Evolutionary conservation across 2,888 invertebrate genomes (phyloP).

Genomic region (Drosophila prostipennis): DNA sequence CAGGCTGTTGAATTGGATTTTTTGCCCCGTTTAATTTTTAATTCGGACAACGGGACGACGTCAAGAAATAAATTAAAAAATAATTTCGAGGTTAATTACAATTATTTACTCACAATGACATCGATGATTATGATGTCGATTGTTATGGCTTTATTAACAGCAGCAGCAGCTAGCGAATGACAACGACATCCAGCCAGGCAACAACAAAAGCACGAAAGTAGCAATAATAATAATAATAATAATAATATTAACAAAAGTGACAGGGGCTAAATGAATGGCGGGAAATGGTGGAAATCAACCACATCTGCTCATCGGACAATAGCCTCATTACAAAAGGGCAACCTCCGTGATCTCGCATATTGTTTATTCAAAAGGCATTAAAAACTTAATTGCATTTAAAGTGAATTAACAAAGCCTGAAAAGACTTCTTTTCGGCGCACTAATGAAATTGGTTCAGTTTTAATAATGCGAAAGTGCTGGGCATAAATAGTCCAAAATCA

Average conservation of each 20-base stretch:
- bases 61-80: slow-evolving; percentile 45
- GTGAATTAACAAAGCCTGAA: slow-evolving; percentile 26
- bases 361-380: slow-evolving; percentile 37
- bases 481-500: no score
- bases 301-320: slow-evolving; percentile 41
- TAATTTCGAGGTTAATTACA: slow-evolving; percentile 59
- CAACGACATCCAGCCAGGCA: not conserved
- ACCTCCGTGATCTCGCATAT: slow-evolving; percentile 16
- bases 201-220: slow-evolving; percentile 4
- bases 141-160: slow-evolving; percentile 60
- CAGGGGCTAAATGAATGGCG: slow-evolving; percentile 21
- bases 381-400: slow-evolving; percentile 32
- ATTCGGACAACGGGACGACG: slow-evolving; percentile 6
- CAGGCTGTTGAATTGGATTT: not conserved
- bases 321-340: slow-evolving; percentile 39
- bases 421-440: not conserved
- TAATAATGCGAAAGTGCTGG: no score
- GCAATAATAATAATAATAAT: slow-evolving; percentile 36
- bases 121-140: slow-evolving; percentile 59
- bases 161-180: slow-evolving; percentile 9
- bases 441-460: slow-evolving; percentile 11
- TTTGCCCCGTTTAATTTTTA: slow-evolving; percentile 11
- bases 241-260: slow-evolving; percentile 48
- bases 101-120: slow-evolving; percentile 59
- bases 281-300: slow-evolving; percentile 22